These are phyloP conservation scores for Tyrannus savana DNA, from an alignment of 2,113 vertebrate species.

Conservation along the genomic window DNA sequence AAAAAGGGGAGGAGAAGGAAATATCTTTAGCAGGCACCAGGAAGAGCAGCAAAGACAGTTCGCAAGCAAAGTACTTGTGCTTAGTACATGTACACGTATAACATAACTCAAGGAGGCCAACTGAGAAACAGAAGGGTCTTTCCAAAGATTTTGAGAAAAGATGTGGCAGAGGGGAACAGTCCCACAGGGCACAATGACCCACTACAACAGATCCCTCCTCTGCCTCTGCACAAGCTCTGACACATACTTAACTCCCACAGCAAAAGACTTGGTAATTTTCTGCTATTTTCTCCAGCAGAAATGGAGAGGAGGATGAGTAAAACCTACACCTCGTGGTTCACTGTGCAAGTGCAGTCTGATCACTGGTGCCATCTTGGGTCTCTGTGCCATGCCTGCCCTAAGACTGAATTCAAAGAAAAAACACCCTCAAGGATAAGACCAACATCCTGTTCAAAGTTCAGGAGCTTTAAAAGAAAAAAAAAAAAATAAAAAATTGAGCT, in stretches of 20 bases:
- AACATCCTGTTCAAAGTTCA: not conserved
- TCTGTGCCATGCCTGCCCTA: not conserved
- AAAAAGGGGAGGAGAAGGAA: not conserved
- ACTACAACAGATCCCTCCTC: not conserved
- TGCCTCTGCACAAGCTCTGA: not conserved
- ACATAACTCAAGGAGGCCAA: not conserved
- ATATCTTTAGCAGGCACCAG: not conserved
- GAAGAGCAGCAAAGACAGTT: not conserved
- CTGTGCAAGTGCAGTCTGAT: not conserved
- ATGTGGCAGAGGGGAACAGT: not conserved
- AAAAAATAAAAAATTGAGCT: not conserved
- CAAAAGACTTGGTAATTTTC: not conserved
- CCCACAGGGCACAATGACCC: not conserved
- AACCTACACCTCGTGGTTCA: not conserved
- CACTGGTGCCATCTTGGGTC: fast-evolving
- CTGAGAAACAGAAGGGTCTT: not conserved
- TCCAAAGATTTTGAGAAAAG: not conserved
- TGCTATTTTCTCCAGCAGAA: not conserved
- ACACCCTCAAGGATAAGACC: not conserved
- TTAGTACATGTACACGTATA: fast-evolving
- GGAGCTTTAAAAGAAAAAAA: not conserved
- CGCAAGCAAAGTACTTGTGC: not conserved
- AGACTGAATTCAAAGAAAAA: not conserved
- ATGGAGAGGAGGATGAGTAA: not conserved
- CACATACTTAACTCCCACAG: not conserved